Evolutionary conservation across 2,888 invertebrate genomes (phyloP).

Genomic region (Tortricodes alternella): DNA sequence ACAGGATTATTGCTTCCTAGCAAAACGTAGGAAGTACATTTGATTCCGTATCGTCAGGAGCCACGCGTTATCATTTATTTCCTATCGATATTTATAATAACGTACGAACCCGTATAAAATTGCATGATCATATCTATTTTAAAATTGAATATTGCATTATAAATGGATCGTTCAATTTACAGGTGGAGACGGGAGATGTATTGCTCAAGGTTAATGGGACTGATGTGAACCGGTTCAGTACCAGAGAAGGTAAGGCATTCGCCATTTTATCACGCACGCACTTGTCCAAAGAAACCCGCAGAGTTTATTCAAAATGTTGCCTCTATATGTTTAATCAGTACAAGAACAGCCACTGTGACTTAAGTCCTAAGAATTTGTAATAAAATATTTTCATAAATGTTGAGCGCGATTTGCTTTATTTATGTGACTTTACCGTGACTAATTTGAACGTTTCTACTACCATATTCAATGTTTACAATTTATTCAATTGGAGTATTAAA

Average conservation of each 20-base stretch:
- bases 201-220: slow-evolving; percentile 96
- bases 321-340: slow-evolving; percentile 41
- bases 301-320: slow-evolving; percentile 40
- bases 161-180: slow-evolving; percentile 67
- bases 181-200: slow-evolving; percentile 97
- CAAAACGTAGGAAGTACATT: slow-evolving; percentile 3
- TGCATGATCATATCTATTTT: not conserved
- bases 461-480: no score
- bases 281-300: slow-evolving; percentile 46
- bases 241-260: slow-evolving; percentile 92
- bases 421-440: slow-evolving; percentile 12
- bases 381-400: slow-evolving; percentile 25
- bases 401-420: slow-evolving; percentile 34
- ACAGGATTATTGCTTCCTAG: not conserved
- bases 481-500: no score
- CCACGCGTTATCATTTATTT: slow-evolving; percentile 3
- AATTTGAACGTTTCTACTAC: not conserved
- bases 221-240: slow-evolving; percentile 95
- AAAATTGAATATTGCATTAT: slow-evolving; percentile 7
- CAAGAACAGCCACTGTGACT: slow-evolving; percentile 49
- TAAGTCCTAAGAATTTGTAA: slow-evolving; percentile 33
- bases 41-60: not conserved
- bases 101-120: not conserved
- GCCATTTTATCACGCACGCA: slow-evolving; percentile 64
- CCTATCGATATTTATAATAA: not conserved